phyloP scores from a whole-genome alignment of 2,113 vertebrate genomes.

The Lepus americanus region DNA sequence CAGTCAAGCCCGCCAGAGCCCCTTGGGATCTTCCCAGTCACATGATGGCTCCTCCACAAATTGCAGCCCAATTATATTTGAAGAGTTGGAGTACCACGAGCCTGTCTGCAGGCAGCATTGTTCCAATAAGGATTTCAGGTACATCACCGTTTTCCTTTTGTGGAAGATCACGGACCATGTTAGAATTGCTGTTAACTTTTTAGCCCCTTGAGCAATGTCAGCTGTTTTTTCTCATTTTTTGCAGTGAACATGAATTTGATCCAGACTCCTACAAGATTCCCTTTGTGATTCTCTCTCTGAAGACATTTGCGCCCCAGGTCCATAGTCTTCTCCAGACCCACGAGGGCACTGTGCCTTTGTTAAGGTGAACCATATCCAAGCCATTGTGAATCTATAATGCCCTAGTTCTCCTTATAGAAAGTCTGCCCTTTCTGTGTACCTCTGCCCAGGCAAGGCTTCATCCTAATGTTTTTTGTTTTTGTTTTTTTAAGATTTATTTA shows the following conservation, averaged over 20 bases:
- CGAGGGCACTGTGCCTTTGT: constrained; percentile 95
- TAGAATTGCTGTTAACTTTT: neutral
- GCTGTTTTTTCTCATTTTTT: constrained; percentile 58
- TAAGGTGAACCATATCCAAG: constrained; percentile 89
- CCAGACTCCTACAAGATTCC: constrained; percentile 96
- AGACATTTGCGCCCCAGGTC: constrained; percentile 94
- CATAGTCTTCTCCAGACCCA: constrained; percentile 97
- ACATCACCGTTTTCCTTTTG: neutral
- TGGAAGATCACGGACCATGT: neutral
- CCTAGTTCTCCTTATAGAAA: neutral
- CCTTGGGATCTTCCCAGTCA: constrained; percentile 95
- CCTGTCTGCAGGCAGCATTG: constrained; percentile 96
- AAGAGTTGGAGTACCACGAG: constrained; percentile 97
- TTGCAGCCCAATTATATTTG: constrained; percentile 96
- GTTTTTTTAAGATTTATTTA: too few relatives aligned
- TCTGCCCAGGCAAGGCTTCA: rapidly evolving
- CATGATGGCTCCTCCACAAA: constrained; percentile 94
- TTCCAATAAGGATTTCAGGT: constrained; percentile 93
- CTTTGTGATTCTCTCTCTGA: constrained; percentile 95
- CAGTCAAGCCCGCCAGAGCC: constrained; percentile 95
- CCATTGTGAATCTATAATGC: neutral
- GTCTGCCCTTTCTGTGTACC: neutral
- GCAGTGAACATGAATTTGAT: constrained; percentile 97
- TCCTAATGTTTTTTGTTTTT: rapidly evolving
- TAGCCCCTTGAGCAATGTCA: neutral